Evolutionary conservation across 2,797 vertebrate genomes (phyloP).

Genomic region (Lacerta bilineata): DNA sequence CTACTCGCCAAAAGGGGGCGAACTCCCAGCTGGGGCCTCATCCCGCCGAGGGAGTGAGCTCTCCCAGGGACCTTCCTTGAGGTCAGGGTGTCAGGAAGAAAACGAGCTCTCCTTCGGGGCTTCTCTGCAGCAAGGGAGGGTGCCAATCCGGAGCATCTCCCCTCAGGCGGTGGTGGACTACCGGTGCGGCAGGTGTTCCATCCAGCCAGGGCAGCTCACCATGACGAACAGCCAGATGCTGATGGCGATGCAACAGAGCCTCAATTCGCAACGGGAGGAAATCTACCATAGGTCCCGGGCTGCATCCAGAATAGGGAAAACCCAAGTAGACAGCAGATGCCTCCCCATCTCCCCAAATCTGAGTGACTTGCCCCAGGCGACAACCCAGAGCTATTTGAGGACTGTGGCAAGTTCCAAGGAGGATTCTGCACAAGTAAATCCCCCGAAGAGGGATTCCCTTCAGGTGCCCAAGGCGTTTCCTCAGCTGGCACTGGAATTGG

Average conservation of each 20-base stretch:
- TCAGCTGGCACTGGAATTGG: neutral
- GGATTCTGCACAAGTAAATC: neutral
- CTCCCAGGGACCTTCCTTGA: neutral
- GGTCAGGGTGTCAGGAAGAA: neutral
- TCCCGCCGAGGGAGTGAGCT: neutral
- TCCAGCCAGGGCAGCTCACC: neutral
- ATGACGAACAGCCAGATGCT: constrained; percentile 21
- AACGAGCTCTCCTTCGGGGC: neutral
- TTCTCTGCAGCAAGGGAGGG: neutral
- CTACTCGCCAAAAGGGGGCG: neutral
- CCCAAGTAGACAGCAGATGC: neutral
- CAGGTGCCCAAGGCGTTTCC: neutral
- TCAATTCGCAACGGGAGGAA: constrained; percentile 15
- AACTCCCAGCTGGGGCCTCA: accelerated
- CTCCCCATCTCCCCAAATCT: neutral
- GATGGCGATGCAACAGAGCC: neutral
- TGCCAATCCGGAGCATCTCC: neutral
- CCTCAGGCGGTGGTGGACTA: neutral
- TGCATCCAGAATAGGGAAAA: neutral
- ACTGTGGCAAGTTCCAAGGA: neutral
- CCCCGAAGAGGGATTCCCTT: neutral
- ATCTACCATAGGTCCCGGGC: neutral
- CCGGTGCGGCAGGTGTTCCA: neutral
- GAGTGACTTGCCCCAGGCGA: neutral
- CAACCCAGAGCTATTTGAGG: no score